Percentiles rank a stretch among this genome's conserved stretches.
phyloP scores from a whole-genome alignment of 2,888 invertebrate species.

The Lithophane semibrunnea region DNA sequence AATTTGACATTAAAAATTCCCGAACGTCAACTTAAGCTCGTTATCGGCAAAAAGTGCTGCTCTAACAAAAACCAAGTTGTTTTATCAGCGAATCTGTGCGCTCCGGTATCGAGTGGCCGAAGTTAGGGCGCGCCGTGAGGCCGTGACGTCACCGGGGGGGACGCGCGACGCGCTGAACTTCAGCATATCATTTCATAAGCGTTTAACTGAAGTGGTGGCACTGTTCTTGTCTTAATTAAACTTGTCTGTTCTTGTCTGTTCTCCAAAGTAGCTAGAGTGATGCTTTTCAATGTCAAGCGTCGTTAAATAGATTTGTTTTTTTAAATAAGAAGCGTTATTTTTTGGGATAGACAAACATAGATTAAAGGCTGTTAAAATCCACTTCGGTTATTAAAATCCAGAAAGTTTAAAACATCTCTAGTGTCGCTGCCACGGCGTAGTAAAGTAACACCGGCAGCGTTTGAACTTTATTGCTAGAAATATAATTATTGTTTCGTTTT shows the following conservation, averaged over 20 bases:
- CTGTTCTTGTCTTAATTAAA: neutral
- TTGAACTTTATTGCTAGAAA: neutral
- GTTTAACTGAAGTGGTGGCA: slow-evolving; percentile 3
- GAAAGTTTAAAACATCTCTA: no score
- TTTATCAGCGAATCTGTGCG: slow-evolving; percentile 57
- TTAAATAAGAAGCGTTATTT: neutral
- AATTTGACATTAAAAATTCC: slow-evolving; percentile 42
- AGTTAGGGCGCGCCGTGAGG: slow-evolving; percentile 16
- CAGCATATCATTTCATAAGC: slow-evolving; percentile 20
- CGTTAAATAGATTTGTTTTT: neutral
- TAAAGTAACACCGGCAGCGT: neutral
- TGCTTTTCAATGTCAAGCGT: neutral
- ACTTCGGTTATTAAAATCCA: neutral
- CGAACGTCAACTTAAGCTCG: slow-evolving; percentile 29
- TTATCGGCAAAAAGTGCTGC: slow-evolving; percentile 53
- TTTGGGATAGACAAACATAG: neutral
- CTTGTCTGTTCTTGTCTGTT: no score
- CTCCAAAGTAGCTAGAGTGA: neutral
- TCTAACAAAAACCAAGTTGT: slow-evolving; percentile 47
- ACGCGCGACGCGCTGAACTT: neutral
- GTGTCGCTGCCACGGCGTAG: no score
- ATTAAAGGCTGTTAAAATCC: neutral
- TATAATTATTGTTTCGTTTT: no score
- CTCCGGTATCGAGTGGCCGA: slow-evolving; percentile 40
- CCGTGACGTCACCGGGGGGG: slow-evolving; percentile 18